Conservation (phyloP, 2,797 vertebrate genomes). For the Eulemur mongoz region DNA sequence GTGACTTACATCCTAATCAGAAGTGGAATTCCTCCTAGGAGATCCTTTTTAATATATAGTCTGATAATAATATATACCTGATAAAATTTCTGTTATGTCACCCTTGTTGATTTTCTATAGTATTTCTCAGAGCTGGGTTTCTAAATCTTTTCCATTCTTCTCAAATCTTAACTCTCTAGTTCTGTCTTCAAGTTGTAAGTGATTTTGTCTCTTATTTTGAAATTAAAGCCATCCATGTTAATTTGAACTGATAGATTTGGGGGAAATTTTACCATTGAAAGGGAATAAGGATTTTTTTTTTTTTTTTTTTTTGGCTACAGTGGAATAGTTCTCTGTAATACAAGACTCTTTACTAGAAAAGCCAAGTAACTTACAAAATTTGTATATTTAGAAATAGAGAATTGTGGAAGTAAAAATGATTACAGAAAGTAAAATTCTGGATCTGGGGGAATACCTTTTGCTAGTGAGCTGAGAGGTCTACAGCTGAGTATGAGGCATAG, state of each 20-base stretch:
- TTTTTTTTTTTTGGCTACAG: neutral
- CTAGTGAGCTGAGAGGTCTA: neutral
- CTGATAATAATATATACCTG: neutral
- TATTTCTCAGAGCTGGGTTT: slow-evolving; percentile 30
- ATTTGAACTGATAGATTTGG: neutral
- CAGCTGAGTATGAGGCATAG: neutral
- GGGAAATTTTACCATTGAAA: neutral
- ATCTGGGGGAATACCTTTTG: neutral
- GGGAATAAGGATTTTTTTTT: neutral
- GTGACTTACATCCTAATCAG: neutral
- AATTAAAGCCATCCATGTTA: neutral
- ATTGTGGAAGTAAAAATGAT: neutral
- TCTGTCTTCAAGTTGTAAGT: slow-evolving; percentile 11
- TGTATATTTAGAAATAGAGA: neutral
- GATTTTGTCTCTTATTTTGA: slow-evolving; percentile 3
- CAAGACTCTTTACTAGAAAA: neutral
- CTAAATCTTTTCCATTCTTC: neutral
- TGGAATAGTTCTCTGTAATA: neutral
- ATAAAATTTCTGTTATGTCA: neutral
- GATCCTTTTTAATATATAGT: neutral
- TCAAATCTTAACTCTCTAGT: neutral
- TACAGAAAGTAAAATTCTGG: neutral
- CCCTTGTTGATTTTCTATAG: neutral
- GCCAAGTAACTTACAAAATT: neutral
- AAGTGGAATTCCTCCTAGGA: neutral